phyloP scores from a whole-genome alignment of 2,888 invertebrate species.

The Aphidius colemani region DNA sequence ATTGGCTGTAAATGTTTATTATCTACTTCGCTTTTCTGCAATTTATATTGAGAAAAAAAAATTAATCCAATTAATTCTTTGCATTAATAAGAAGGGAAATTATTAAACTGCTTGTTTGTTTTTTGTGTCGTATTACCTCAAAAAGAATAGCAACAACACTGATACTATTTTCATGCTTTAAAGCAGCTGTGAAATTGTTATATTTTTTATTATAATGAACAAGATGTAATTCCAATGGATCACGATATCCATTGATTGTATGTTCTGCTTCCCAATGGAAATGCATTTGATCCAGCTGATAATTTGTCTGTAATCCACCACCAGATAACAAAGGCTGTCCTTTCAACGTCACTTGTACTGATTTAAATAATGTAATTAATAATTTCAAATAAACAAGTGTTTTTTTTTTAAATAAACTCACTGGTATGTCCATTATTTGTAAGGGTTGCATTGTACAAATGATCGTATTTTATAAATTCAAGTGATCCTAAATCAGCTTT shows the following conservation, averaged over 20 bases:
- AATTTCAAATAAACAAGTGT: background rate
- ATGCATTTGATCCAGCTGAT: slow-evolving; percentile 74
- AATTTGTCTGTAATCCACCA: slow-evolving; percentile 66
- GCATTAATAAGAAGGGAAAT: background rate
- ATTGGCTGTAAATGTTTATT: slow-evolving; percentile 44
- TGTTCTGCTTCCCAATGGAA: slow-evolving; percentile 89
- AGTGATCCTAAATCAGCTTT: slow-evolving; percentile 62
- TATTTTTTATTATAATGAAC: slow-evolving; percentile 68
- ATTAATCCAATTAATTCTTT: background rate
- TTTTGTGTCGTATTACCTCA: slow-evolving; percentile 59
- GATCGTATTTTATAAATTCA: slow-evolving; percentile 66
- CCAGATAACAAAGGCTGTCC: slow-evolving; percentile 59
- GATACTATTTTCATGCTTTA: slow-evolving; percentile 64
- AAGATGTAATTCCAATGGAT: slow-evolving; percentile 69
- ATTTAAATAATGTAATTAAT: slow-evolving; percentile 6
- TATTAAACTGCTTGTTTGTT: background rate
- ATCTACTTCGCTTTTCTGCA: slow-evolving; percentile 42
- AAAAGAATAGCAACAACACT: slow-evolving; percentile 70
- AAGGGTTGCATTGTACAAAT: slow-evolving; percentile 61
- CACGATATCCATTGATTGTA: slow-evolving; percentile 69
- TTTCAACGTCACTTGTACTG: slow-evolving; percentile 43
- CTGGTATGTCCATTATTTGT: slow-evolving; percentile 75
- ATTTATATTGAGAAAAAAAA: slow-evolving; percentile 13
- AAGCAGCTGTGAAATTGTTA: slow-evolving; percentile 62
- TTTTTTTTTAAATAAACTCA: slow-evolving; percentile 51